phyloP scores from a whole-genome alignment of 1,140 invertebrate species.

The Galleria mellonella region DNA sequence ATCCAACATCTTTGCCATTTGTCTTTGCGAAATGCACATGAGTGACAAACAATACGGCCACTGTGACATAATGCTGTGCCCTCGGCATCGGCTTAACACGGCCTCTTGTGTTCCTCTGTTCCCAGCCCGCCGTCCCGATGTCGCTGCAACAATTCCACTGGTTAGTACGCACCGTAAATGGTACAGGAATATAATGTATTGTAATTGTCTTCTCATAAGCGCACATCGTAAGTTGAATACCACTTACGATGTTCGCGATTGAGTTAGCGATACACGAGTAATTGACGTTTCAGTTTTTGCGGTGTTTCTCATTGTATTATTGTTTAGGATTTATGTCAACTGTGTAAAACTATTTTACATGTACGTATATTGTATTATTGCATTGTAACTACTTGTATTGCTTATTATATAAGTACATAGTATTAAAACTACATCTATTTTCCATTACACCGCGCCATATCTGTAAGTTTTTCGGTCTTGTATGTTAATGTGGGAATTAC shows the following conservation, averaged over 20 bases:
- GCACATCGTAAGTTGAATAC: constrained; percentile 31
- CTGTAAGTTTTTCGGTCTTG: too few species aligned
- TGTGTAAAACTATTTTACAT: too few species aligned
- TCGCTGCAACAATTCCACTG: constrained; percentile 12
- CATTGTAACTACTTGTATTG: too few species aligned
- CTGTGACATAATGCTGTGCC: constrained; percentile 53
- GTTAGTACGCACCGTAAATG: constrained; percentile 48
- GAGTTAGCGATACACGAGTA: constrained; percentile 47
- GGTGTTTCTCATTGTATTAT: too few species aligned
- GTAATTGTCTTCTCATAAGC: constrained; percentile 69
- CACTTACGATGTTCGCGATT: constrained; percentile 27
- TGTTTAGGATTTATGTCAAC: too few species aligned
- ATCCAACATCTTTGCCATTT: constrained; percentile 55
- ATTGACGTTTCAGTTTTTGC: constrained; percentile 46
- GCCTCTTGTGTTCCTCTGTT: constrained; percentile 20
- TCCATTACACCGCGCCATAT: too few species aligned
- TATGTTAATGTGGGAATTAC: too few species aligned
- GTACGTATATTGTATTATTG: too few species aligned
- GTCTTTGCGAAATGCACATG: constrained; percentile 53
- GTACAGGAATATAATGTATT: constrained; percentile 58
- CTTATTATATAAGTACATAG: too few species aligned
- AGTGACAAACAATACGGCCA: constrained; percentile 64
- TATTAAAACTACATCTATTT: too few species aligned
- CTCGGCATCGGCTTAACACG: constrained; percentile 35
- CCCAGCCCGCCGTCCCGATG: neutral